Evolutionary conservation across 2,888 invertebrate genomes (phyloP).

Genomic region (Stegophylla sp.): DNA sequence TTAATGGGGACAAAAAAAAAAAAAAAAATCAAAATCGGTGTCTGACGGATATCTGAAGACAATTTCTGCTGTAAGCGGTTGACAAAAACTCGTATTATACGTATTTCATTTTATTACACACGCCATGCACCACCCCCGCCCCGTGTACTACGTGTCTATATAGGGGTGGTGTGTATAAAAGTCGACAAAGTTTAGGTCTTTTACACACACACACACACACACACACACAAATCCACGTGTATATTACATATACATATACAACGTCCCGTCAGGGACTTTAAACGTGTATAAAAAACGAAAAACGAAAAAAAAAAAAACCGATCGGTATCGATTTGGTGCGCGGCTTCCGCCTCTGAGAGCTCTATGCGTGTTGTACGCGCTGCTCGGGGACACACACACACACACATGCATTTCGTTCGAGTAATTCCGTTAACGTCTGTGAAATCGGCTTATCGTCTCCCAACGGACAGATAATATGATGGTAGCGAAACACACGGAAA

Average conservation of each 20-base stretch:
- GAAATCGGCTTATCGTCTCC: conserved; percentile 50
- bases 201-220: not conserved
- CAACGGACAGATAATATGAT: conserved; percentile 23
- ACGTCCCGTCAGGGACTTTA: conserved; percentile 9
- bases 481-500: too few relatives aligned
- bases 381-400: not conserved
- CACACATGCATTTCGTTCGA: conserved; percentile 8
- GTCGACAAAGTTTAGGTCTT: conserved; percentile 42
- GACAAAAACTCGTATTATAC: conserved; percentile 13
- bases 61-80: conserved; percentile 2
- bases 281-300: not conserved
- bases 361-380: not conserved
- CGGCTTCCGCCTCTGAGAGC: too few relatives aligned
- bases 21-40: not conserved
- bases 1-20: not conserved
- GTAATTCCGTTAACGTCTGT: conserved; percentile 47
- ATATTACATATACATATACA: not conserved
- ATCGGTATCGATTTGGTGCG: conserved; percentile 43
- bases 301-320: not conserved
- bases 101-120: conserved; percentile 19
- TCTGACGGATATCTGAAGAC: not conserved
- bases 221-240: too few relatives aligned
- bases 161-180: not conserved
- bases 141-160: not conserved
- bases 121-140: not conserved